Percentiles rank a stretch among this genome's conserved stretches.
Evolutionary conservation across 2,113 vertebrate genomes (phyloP).

Genomic region (Dryoscopus gambensis): DNA sequence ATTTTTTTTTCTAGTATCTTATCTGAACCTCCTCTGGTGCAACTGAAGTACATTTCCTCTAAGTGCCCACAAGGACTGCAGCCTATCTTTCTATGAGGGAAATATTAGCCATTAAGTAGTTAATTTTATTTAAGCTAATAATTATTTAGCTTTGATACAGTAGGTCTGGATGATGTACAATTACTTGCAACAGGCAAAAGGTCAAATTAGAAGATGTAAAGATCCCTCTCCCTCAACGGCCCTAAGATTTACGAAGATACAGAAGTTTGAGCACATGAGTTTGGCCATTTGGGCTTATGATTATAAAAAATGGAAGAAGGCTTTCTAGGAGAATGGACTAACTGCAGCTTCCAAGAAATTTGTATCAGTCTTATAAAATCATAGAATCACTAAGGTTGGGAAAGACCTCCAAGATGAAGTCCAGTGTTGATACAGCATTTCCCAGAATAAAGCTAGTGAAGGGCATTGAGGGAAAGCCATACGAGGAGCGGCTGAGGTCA

Average conservation of each 20-base stretch:
- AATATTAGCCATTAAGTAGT: not conserved
- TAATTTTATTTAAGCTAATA: not conserved
- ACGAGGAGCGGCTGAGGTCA: fast-evolving
- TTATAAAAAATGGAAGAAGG: not conserved
- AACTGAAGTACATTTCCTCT: not conserved
- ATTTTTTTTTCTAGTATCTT: not conserved
- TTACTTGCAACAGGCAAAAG: not conserved
- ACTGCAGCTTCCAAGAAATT: not conserved
- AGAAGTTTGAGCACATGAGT: not conserved
- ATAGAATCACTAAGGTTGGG: not conserved
- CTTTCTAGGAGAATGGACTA: not conserved
- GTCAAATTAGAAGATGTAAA: not conserved
- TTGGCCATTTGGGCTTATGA: not conserved
- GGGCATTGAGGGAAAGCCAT: not conserved
- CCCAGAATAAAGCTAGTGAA: not conserved
- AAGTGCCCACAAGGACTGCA: not conserved
- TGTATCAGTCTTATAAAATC: not conserved
- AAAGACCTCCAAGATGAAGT: not conserved
- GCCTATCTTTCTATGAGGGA: not conserved
- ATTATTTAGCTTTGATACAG: not conserved
- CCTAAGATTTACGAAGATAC: not conserved
- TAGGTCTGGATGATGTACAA: not conserved
- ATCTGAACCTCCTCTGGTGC: not conserved
- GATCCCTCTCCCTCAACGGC: not conserved
- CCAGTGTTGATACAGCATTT: not conserved